phyloP scores from a whole-genome alignment of 2,113 vertebrate species.

The Lycocorax pyrrhopterus region DNA sequence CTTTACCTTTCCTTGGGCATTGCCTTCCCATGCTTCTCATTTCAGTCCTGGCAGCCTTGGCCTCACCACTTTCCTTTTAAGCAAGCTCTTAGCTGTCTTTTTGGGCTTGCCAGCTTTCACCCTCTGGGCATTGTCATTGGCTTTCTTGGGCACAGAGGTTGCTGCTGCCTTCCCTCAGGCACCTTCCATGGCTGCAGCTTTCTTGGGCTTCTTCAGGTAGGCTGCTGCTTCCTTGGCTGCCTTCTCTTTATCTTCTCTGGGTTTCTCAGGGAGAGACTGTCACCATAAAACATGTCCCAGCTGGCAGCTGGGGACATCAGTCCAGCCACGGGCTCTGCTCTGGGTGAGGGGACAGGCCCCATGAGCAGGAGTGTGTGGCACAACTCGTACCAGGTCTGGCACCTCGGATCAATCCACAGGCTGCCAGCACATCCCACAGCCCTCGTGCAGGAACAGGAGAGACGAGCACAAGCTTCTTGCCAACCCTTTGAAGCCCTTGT shows the following conservation, averaged over 20 bases:
- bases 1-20: not conserved
- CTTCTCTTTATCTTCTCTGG: not conserved
- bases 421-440: not conserved
- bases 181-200: not conserved
- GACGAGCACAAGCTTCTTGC: not conserved
- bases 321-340: not conserved
- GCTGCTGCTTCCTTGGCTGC: not conserved
- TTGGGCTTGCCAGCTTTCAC: not conserved
- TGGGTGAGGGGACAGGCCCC: not conserved
- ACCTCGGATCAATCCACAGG: not conserved
- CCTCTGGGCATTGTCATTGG: not conserved
- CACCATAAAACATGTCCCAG: not conserved
- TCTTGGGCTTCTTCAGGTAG: not conserved
- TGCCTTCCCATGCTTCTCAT: not conserved
- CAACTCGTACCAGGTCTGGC: rapidly evolving
- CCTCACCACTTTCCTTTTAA: not conserved
- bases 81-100: not conserved
- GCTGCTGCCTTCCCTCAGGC: not conserved
- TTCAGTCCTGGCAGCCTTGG: not conserved
- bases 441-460: not conserved
- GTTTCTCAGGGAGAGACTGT: not conserved
- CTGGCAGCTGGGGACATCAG: not conserved
- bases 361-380: not conserved
- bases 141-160: not conserved
- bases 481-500: not conserved